Conservation (phyloP, 2,888 invertebrate species). For the Chaetogeoica ovagalla region DNA sequence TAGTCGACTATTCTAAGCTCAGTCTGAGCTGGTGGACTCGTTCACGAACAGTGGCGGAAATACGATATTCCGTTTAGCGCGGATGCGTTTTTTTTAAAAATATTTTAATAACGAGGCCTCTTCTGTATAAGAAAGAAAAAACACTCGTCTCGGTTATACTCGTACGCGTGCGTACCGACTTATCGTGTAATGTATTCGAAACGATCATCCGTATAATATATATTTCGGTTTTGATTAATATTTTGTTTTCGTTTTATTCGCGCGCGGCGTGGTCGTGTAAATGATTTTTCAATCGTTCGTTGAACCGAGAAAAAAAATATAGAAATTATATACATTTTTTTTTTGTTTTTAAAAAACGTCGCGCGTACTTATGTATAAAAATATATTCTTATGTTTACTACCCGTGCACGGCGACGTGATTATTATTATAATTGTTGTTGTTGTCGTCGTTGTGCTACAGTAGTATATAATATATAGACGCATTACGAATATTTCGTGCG, state of each 20-base stretch:
- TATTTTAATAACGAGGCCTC: background rate
- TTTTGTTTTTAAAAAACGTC: background rate
- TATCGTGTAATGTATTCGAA: background rate
- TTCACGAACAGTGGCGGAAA: too few species aligned
- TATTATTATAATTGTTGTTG: too few species aligned
- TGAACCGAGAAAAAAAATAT: background rate
- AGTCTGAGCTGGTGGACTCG: too few species aligned
- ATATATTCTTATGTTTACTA: too few species aligned
- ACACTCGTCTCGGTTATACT: too few species aligned
- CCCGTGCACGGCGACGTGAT: too few species aligned
- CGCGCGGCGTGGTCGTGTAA: background rate
- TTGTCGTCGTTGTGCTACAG: too few species aligned
- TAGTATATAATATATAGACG: too few species aligned
- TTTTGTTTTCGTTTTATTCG: background rate
- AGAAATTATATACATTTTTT: background rate
- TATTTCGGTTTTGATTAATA: conserved; percentile 15
- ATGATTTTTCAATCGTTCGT: background rate
- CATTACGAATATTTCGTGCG: too few species aligned
- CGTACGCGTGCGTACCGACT: background rate
- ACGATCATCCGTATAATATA: background rate
- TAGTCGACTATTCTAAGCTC: too few species aligned
- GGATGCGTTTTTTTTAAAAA: too few species aligned
- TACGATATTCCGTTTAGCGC: too few species aligned
- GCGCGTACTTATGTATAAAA: background rate
- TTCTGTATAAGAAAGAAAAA: background rate